Evolutionary conservation across 2,797 vertebrate species (phyloP), one percentile per base, ranked within the genome.

Genomic region (Gymnothorax reevesii): DNA sequence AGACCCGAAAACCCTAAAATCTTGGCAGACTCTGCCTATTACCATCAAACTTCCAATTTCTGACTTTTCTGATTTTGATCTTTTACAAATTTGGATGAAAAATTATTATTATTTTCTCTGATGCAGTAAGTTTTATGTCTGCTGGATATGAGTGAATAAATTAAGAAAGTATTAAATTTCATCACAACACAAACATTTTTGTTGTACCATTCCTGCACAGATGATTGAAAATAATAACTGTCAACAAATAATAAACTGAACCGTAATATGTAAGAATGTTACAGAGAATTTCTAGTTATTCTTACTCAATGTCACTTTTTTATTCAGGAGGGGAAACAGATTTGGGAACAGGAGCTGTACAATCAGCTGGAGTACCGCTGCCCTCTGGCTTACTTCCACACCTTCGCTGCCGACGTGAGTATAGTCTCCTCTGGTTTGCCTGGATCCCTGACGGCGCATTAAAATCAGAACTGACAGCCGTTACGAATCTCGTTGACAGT

Each of bases 261-360:
- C 25, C 8, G 9, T 69, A n/a, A 69, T 42, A 42, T 42, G 33
- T 42, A 42, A 69, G 5, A 69, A 25, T 69, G 25, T 69, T 25
- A 25, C 64, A 69, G 17, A 25, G 7, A 25, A 25, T 69, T 7
- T 69, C 8, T n/a, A 7, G 22, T 69, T 25, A 69, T 69, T 25
- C 64, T 69, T 25, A 25, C 25, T n/a, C 8, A 69, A 6, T 69
- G 20, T 33, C 27, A 13, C 42, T 80, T 17, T 80, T 80, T 86
- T 75, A 54, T 59, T 71, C 93, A 98, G 98, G 91, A 90, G 17
- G 94, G 94, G 27, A 95, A 90, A 83, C 89, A 93, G 89, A 79
- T 96, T 27, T 99, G 98, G 98, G 97, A 99, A 89, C 97, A 98
- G 94, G 98, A 99, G 90, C 88, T 98, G n/a, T 97, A 96, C 83